These are phyloP conservation scores for Pasiphila rectangulata DNA, from an alignment of 2,888 invertebrate genomes.

Conservation along the genomic window DNA sequence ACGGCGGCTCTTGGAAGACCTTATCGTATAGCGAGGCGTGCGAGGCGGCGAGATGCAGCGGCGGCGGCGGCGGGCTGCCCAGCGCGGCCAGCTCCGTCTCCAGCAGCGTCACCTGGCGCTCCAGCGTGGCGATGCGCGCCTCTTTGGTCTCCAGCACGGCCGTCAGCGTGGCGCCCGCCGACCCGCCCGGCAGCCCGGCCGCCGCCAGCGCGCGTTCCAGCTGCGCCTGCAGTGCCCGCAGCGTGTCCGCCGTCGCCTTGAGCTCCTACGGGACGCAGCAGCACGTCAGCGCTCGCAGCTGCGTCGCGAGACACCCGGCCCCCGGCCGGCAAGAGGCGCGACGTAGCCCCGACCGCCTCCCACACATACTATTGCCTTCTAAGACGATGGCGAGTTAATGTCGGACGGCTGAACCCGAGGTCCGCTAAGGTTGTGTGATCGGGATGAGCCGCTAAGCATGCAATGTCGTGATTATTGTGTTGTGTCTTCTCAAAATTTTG, in stretches of 20 bases:
- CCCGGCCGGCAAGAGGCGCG: slow-evolving; percentile 41
- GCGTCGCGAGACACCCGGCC: slow-evolving; percentile 31
- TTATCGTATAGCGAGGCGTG: slow-evolving; percentile 83
- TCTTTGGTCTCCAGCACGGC: slow-evolving; percentile 92
- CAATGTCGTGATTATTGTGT: slow-evolving; percentile 77
- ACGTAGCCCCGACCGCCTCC: slow-evolving; percentile 69
- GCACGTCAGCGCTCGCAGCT: slow-evolving; percentile 53
- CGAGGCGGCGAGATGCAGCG: slow-evolving; percentile 66
- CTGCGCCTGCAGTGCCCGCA: slow-evolving; percentile 90
- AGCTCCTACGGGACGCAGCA: slow-evolving; percentile 82
- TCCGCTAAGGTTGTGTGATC: slow-evolving; percentile 74
- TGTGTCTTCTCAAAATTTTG: slow-evolving; percentile 55
- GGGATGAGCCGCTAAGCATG: slow-evolving; percentile 79
- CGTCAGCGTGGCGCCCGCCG: slow-evolving; percentile 84
- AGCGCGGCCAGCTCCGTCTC: slow-evolving; percentile 86
- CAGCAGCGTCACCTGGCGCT: slow-evolving; percentile 90
- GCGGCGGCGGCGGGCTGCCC: slow-evolving; percentile 72
- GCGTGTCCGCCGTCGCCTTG: slow-evolving; percentile 91
- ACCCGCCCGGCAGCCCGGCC: slow-evolving; percentile 80
- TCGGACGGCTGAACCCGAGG: slow-evolving; percentile 69
- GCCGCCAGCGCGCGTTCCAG: slow-evolving; percentile 87
- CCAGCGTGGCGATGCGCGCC: slow-evolving; percentile 91
- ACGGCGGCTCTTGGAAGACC: slow-evolving; percentile 78
- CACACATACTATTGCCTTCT: slow-evolving; percentile 53
- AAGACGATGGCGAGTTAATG: slow-evolving; percentile 64